Conservation (phyloP, 2,797 vertebrate genomes). For the Onychomys leucogaster region DNA sequence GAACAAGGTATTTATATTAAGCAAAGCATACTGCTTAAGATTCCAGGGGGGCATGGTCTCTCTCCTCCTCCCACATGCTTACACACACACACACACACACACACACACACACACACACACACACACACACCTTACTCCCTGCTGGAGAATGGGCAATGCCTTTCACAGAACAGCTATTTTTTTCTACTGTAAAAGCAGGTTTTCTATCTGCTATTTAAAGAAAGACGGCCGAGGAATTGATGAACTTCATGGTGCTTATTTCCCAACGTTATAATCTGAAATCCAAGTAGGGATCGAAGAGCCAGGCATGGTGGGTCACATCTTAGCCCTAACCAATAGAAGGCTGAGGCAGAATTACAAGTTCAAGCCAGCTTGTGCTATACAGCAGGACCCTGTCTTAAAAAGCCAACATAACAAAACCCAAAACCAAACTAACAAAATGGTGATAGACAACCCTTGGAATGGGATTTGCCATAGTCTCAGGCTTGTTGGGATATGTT, state of each 20-base stretch:
- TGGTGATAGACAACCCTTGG: neutral
- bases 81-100: neutral
- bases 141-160: neutral
- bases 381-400: neutral
- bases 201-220: neutral
- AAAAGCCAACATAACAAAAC: neutral
- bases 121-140: neutral
- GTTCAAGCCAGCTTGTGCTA: neutral
- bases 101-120: neutral
- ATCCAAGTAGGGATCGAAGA: neutral
- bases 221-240: neutral
- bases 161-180: neutral
- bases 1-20: neutral
- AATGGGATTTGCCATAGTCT: neutral
- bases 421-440: neutral
- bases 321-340: neutral
- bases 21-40: neutral
- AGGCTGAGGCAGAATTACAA: neutral
- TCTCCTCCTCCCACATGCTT: neutral
- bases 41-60: neutral
- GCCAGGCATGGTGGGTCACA: neutral
- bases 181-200: neutral
- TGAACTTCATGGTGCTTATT: neutral
- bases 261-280: constrained; percentile 29
- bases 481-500: neutral